phyloP scores from a whole-genome alignment of 2,113 vertebrate species.

The Dicrurus megarhynchus region DNA sequence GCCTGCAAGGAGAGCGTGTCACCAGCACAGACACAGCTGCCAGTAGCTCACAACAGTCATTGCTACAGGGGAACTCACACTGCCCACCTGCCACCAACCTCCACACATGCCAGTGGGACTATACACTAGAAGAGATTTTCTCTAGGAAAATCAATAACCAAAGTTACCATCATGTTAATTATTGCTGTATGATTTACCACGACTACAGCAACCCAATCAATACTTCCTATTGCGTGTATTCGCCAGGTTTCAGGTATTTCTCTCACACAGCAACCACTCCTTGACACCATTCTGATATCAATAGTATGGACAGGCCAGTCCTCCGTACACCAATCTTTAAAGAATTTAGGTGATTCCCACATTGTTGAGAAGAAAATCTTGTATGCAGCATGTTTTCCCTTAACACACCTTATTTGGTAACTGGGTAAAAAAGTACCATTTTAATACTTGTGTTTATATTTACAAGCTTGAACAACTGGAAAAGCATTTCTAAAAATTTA shows the following conservation, averaged over 20 bases:
- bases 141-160: background rate
- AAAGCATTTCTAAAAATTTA: background rate
- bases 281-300: background rate
- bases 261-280: background rate
- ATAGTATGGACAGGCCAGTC: rapidly evolving
- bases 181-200: rapidly evolving
- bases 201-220: background rate
- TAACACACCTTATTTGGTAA: background rate
- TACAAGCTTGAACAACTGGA: background rate
- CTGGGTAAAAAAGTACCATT: background rate
- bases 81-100: background rate
- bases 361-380: background rate
- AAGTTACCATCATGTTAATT: background rate
- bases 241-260: background rate
- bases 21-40: background rate
- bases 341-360: background rate
- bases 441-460: background rate
- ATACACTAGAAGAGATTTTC: rapidly evolving
- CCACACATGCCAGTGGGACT: rapidly evolving
- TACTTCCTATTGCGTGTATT: rapidly evolving
- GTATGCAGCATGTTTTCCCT: rapidly evolving
- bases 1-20: slow-evolving; percentile 73
- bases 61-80: rapidly evolving
- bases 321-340: background rate
- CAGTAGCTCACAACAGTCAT: rapidly evolving